Conservation (phyloP, 2,888 invertebrate genomes). For the Rhabditophanes sp. region DNA sequence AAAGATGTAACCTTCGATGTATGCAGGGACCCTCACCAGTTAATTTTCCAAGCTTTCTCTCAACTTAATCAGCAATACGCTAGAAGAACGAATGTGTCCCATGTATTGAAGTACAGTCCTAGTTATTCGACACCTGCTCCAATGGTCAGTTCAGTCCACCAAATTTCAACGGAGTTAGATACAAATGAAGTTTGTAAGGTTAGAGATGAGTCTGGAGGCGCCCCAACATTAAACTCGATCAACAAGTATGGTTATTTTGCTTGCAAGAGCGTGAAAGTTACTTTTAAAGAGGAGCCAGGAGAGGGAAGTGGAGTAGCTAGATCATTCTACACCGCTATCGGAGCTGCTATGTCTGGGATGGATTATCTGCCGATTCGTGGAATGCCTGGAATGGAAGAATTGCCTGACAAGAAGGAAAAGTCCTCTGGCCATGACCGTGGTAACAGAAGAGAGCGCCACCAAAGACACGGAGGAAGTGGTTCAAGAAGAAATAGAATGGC, state of each 20-base stretch:
- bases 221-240: too few species aligned
- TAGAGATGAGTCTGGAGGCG: too few species aligned
- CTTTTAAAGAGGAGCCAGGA: slow-evolving; percentile 70
- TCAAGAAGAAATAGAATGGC: too few species aligned
- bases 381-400: neutral
- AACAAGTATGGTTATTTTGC: too few species aligned
- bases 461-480: slow-evolving; percentile 3
- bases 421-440: too few species aligned
- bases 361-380: slow-evolving; percentile 67
- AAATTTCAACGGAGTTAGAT: too few species aligned
- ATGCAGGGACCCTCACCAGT: slow-evolving; percentile 14
- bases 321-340: slow-evolving; percentile 92
- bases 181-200: too few species aligned
- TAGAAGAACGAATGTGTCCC: slow-evolving; percentile 54
- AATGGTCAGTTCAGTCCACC: neutral
- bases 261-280: slow-evolving; percentile 37
- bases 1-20: slow-evolving; percentile 34
- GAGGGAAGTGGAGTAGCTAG: slow-evolving; percentile 95
- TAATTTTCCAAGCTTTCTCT: slow-evolving; percentile 71
- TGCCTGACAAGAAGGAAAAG: neutral
- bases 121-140: neutral
- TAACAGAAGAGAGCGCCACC: neutral
- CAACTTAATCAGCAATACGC: slow-evolving; percentile 61
- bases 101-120: too few species aligned
- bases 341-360: slow-evolving; percentile 74